Base-by-base conservation (phyloP, 1,140 invertebrate species). In the Stegodyphus mimosarum region DNA sequence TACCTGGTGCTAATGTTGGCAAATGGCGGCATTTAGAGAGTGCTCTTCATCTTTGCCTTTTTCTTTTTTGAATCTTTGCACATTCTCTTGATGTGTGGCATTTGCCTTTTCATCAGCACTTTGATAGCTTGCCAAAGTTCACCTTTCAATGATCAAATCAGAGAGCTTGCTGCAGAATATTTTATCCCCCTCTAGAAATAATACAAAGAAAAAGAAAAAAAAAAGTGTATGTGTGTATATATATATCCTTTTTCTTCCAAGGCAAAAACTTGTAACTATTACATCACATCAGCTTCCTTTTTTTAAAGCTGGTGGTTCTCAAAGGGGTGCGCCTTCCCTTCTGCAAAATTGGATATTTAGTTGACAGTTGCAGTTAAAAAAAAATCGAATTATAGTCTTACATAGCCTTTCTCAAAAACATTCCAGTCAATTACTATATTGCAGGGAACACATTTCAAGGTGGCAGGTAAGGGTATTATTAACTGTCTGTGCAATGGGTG, bases 141-240 rank as follows among this genome's bases (percentile, higher is more conserved):
- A 75, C 63, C 72, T 83, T 69, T 83, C 48, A 69, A 83, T 75
- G 81, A 83, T 83, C 81, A 83, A 83, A 83, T 69, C 81, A 84
- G 81, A 69, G 81, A 84, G 81, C 81, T 84, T 83, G 79, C 73
- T 75, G 72, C 73, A 75, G n/a, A 66, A 17, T 76, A 76, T 84
- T 84, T 84, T 76, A 75, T 60, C 51, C 81, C 69, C 72, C 50
- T 17, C n/a, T 15, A 50, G 17, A 7, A n/a, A 67, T 67, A 18
- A 67, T 67, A 17, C 9, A 11, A 15, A 60, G 9, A 5, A 60
- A 60, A 60, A 60, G 5, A 67, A 9, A 67, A 17, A 17, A n/a
- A 67, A 67, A 67, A 67, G 7, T 13, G 5, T 67, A 2, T 17
- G 17, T 60, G 33, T 33, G 33, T 33, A 33, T 33, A 33, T 60